phyloP scores from a whole-genome alignment of 1,140 invertebrate genomes.

The Aplysia californica region DNA sequence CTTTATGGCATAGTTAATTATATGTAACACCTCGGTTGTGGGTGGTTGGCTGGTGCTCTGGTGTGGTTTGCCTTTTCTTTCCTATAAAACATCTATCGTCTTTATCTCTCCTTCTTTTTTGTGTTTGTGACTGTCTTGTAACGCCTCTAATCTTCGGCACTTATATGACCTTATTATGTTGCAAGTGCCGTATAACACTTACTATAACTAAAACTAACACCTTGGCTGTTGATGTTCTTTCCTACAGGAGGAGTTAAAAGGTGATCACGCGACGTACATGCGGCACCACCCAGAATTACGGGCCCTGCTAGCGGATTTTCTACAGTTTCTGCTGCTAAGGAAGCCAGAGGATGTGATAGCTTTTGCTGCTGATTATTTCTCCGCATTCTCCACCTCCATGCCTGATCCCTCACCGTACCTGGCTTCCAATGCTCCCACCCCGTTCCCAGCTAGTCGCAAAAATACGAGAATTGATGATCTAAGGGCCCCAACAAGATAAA shows the following conservation, averaged over 20 bases:
- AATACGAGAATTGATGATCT: constrained; percentile 63
- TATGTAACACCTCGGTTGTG: too few species aligned
- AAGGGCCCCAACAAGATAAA: constrained; percentile 49
- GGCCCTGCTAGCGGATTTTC: constrained; percentile 65
- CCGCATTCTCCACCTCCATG: constrained; percentile 63
- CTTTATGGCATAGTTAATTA: too few species aligned
- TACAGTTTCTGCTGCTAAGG: constrained; percentile 65
- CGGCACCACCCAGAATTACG: constrained; percentile 65
- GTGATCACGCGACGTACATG: constrained; percentile 64
- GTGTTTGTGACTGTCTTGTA: too few species aligned
- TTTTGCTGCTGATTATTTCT: constrained; percentile 67
- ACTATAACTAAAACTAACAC: too few species aligned
- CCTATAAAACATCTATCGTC: too few species aligned
- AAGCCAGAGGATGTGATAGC: constrained; percentile 66
- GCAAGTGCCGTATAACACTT: too few species aligned
- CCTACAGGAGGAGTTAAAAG: constrained; percentile 65
- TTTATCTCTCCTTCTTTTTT: too few species aligned
- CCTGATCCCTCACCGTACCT: constrained; percentile 53
- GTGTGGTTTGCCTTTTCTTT: too few species aligned
- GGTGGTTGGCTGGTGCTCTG: too few species aligned
- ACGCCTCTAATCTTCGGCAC: too few species aligned
- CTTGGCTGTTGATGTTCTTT: too few species aligned
- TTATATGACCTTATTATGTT: too few species aligned
- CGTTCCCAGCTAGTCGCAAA: constrained; percentile 58
- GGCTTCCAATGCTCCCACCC: constrained; percentile 54